These are phyloP conservation scores for Turdus rufiventris DNA, from an alignment of 2,113 vertebrate genomes.

Conservation along the genomic window DNA sequence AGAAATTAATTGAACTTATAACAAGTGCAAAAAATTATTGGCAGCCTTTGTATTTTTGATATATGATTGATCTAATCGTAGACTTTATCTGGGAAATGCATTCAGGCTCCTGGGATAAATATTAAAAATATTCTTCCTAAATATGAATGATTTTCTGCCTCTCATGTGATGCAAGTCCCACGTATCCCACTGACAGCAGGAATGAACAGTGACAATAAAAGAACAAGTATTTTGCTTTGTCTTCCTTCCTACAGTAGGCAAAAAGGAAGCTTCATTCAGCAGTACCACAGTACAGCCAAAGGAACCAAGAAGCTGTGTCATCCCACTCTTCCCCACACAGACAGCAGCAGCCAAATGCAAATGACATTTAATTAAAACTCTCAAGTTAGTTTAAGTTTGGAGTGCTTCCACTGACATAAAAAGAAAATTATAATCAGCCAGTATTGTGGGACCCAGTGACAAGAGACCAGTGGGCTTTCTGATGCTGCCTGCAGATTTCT, in stretches of 20 bases:
- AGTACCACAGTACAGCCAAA: background rate
- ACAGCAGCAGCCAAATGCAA: background rate
- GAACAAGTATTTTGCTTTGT: background rate
- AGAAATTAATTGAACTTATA: background rate
- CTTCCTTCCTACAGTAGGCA: background rate
- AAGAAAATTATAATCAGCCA: slow-evolving; percentile 16
- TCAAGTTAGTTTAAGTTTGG: background rate
- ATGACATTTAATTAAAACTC: slow-evolving; percentile 24
- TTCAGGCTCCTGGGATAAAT: background rate
- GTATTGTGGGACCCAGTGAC: background rate
- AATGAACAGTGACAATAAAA: background rate
- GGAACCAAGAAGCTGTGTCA: background rate
- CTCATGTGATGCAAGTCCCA: accelerated
- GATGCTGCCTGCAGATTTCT: background rate
- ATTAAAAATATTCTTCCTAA: background rate
- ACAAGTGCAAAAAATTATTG: background rate
- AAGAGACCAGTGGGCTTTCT: background rate
- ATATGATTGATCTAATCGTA: background rate
- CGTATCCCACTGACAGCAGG: background rate
- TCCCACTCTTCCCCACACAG: background rate
- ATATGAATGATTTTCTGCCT: background rate
- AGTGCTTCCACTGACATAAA: slow-evolving; percentile 5
- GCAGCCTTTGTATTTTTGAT: background rate
- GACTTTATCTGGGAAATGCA: background rate
- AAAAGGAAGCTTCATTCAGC: background rate